A percentile compares a stretch with the other conserved stretches of the same genome.
phyloP scores from a whole-genome alignment of 2,797 vertebrate species.

The Pristis pectinata region DNA sequence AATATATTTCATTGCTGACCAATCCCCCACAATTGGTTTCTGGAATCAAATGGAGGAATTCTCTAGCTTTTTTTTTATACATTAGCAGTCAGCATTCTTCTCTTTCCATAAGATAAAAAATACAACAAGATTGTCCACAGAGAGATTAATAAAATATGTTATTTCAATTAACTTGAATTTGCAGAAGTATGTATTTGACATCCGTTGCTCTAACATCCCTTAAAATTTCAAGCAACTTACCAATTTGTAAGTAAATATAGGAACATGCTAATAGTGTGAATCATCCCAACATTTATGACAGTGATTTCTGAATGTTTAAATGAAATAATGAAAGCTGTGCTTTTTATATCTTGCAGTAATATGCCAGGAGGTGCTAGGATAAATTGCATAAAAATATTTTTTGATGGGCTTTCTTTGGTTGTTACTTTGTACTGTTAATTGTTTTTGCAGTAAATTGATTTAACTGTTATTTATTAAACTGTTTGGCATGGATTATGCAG shows the following conservation, averaged over 20 bases:
- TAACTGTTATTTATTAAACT: background rate
- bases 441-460: background rate
- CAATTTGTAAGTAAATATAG: background rate
- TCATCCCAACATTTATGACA: background rate
- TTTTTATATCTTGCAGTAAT: background rate
- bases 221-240: background rate
- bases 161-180: background rate
- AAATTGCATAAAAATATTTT: background rate
- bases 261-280: background rate
- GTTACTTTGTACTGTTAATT: background rate
- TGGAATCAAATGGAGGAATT: background rate
- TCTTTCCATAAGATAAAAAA: background rate
- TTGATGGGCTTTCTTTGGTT: background rate
- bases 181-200: background rate
- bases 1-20: background rate
- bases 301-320: background rate
- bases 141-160: background rate
- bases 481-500: constrained; percentile 51
- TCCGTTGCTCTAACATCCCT: background rate
- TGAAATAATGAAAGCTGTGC: background rate
- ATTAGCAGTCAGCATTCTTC: background rate
- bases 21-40: background rate
- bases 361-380: background rate
- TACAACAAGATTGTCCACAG: background rate
- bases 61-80: background rate